A percentile compares a stretch with the other conserved stretches of the same genome.
Conservation (phyloP, 2,113 vertebrate species). For the Hypanus sabinus region DNA sequence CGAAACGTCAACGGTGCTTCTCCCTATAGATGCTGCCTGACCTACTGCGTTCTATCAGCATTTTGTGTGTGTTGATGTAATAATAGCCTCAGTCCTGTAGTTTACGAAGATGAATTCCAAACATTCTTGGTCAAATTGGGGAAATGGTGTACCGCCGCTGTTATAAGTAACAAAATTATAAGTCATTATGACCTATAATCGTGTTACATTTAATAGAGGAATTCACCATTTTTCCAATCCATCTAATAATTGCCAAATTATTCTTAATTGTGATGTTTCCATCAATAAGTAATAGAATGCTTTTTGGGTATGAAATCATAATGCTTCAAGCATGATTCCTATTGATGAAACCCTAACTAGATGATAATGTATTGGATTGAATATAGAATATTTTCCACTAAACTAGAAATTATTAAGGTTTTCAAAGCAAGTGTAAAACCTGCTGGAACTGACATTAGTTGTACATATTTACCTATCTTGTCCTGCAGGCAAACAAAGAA, state of each 20-base stretch:
- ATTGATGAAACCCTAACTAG: neutral
- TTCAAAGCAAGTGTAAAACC: neutral
- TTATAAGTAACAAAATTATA: neutral
- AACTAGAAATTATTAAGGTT: neutral
- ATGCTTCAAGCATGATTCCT: slow-evolving; percentile 5
- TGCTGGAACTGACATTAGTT: neutral
- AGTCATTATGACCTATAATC: neutral
- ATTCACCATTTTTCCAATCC: too few species aligned
- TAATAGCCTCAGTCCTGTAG: too few species aligned
- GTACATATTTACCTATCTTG: neutral
- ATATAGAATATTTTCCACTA: neutral
- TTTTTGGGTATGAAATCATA: neutral
- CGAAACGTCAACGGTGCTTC: too few species aligned
- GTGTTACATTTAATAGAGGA: too few species aligned
- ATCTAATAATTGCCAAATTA: neutral
- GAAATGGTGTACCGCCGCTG: neutral
- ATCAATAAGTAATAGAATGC: neutral
- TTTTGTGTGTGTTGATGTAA: too few species aligned
- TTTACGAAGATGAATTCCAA: neutral
- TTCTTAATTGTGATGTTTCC: neutral
- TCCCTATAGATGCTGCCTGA: too few species aligned
- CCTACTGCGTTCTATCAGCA: too few species aligned
- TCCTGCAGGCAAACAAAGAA: neutral
- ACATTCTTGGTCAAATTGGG: neutral
- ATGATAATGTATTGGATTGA: neutral